Evolutionary conservation across 2,113 vertebrate genomes (phyloP), one percentile per base, ranked within the genome.

Genomic region (Burhinus bistriatus): DNA sequence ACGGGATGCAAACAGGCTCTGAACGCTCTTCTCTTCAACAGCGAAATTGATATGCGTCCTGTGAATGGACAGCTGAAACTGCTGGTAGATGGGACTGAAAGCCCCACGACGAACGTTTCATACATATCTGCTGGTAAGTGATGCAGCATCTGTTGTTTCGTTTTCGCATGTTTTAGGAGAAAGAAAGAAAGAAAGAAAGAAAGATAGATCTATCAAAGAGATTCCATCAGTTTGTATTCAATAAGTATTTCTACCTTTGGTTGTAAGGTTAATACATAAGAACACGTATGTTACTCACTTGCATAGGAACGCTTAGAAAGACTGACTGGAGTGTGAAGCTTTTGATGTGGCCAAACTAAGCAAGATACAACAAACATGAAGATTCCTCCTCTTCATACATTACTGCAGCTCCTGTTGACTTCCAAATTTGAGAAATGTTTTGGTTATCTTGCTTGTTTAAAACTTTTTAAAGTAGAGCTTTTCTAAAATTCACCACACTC

Each of bases 81-180:
- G 58, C 65, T 86, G 61, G 58, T 98, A 29, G 94, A 98, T 29
- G 96, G 94, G 9, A 57, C 91, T 30, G 83, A 90, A 90, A 96
- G 91, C 54, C 38, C 87, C 44, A 36, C 13, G 0, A 47, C 47
- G 2, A 97, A 90, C 4, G 19, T 97, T 42, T 96, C 97, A 1
- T 70, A 96, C 5, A 2, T 34, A 19, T 72, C 94, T 92, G 32
- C 80, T 78, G 94, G 98, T 98, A 85, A 87, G 97, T 93, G 76
- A 23, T 27, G 52, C 78, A 52, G 36, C 30, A 34, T 20, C 4
- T 29, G 13, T 11, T 85, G 38, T 22, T 88, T 66, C 8, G 19
- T 65, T 73, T 82, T 32, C 54, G 1, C 9, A 9, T 9, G 12
- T 9, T 30, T 49, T 58, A 58, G 81, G 45, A 76, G n/a, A 59